Percentiles rank a stretch among this genome's conserved stretches.
Conservation (phyloP, 2,797 vertebrate genomes). For the Pteronotus mesoamericanus region DNA sequence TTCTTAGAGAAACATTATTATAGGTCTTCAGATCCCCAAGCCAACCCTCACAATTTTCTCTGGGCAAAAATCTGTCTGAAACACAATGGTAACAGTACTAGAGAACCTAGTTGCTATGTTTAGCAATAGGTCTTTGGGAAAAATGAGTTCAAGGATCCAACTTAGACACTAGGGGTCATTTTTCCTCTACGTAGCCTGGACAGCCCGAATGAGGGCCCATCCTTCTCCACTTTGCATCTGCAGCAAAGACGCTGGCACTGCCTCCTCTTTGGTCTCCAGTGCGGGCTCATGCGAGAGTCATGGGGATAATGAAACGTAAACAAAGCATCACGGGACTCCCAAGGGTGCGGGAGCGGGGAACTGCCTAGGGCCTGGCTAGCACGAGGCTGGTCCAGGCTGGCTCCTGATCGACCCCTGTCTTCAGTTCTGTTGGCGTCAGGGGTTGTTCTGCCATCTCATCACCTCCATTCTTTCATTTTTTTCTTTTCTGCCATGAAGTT, state of each 20-base stretch:
- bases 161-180: not conserved
- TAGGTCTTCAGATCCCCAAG: not conserved
- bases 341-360: accelerated
- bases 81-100: not conserved
- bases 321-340: not conserved
- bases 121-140: not conserved
- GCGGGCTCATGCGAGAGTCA: not conserved
- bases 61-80: not conserved
- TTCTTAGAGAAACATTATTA: not conserved
- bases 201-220: not conserved
- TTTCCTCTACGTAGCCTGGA: not conserved
- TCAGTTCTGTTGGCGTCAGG: not conserved
- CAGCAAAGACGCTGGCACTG: not conserved
- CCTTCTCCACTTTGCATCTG: not conserved
- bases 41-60: not conserved
- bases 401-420: not conserved
- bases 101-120: not conserved
- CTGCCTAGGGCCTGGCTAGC: not conserved
- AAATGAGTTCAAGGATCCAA: not conserved
- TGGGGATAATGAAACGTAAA: not conserved
- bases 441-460: not conserved
- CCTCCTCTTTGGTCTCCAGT: not conserved
- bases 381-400: not conserved
- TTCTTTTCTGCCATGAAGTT: not conserved
- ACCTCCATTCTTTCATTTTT: not conserved